Evolutionary conservation across 2,113 vertebrate genomes (phyloP), one percentile per base, ranked within the genome.

Genomic region (Progne subis): DNA sequence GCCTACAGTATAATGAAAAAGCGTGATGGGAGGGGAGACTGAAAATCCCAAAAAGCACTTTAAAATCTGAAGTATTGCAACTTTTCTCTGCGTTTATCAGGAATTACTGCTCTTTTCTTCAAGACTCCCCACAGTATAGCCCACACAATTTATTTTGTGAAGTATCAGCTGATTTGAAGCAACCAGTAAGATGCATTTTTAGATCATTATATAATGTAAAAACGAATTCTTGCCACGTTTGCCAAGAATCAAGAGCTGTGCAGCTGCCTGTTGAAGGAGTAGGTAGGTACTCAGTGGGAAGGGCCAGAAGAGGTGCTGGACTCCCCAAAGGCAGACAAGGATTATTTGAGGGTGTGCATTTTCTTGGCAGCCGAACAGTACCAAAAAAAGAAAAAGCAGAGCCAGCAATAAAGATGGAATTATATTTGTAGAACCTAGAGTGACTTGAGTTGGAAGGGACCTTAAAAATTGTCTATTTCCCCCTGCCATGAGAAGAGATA

Each of bases 291-390:
- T 91, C 26, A 31, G 18, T 46, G 20, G 28, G 15, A 61, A 43
- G n/a, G 25, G 21, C 72, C 31, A 46, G 59, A 65, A 55, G 41
- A 53, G 63, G 28, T 72, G 39, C 13, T 52, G 26, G 18, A 19
- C 32, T 85, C 39, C 23, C 49, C 44, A 59, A 32, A 67, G 23
- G 14, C 46, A 59, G 31, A 32, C 24, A 43, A 78, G 29, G 60
- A 17, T 69, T 75, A 28, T 6, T 0, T 23, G n/a, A 19, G 3
- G 26, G 1, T 0, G 0, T 65, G 43, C 19, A 39, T 71, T 52
- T 75, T 91, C 23, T 52, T 68, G 34, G 37, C 79, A 55, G 32
- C 11, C 7, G 6, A 23, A 32, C 23, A 37, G 31, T n/a, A 32
- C 24, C 63, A 76, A 80, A 21, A 31, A 47, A 78, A 82, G 43